Evolutionary conservation across 2,113 vertebrate genomes (phyloP), one percentile per base, ranked within the genome.

Genomic region (Triplophysa dalaica): DNA sequence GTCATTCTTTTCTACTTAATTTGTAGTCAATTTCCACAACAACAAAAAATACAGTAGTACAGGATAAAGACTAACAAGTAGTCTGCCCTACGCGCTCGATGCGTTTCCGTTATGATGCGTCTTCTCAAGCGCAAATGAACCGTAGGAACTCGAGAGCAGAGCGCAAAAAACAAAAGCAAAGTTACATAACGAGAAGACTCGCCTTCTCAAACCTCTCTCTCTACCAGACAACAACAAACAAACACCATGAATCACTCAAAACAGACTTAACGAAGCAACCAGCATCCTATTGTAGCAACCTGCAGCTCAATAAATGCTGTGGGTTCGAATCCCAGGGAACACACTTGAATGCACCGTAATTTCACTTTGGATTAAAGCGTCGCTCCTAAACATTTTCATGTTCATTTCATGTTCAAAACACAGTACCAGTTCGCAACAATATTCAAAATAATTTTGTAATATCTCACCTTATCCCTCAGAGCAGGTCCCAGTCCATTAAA

Each of bases 171-270:
- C 41, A 75, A 67, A 52, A 29, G 22, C 50, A 29, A 14, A 21
- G 70, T 81, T 81, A 75, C 79, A 75, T 81, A 75, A 81, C 26
- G 21, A 58, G 17, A 62, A 74, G 66, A 72, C 33, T 69, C 33
- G 14, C 24, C 62, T 58, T 45, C 24, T 29, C 45, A 8, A 21
- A 17, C 26, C 70, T 67, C 19, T 75, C 79, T 79, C 12, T 68
- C 52, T 38, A 38, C 33, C 33, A 38, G 33, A 38, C 33, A 38
- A 6, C 33, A 5, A 6, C 56, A 56, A 17, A 70, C 62, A 65
- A 65, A 17, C 33, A 26, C 48, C 50, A 56, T 45, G 52, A 45
- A 67, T 75, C 65, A 11, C 61, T 62, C 48, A 22, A 33, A 64
- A 52, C 43, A 62, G 65, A 29, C 5, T 33, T 7, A 8, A 19